Conservation (phyloP, 2,113 vertebrate genomes). For the Stegastes partitus region DNA sequence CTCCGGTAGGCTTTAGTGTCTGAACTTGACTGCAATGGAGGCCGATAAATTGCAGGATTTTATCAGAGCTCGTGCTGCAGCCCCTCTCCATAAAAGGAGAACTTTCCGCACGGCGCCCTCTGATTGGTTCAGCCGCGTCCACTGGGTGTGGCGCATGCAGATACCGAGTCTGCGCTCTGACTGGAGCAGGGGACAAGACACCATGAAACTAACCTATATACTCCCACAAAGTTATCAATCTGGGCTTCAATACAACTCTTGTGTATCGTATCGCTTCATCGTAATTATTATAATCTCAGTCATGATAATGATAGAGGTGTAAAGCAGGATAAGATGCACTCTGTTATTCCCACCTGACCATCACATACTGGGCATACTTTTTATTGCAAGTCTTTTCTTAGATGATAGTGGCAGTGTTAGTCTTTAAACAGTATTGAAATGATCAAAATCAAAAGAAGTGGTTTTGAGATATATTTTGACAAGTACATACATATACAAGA, state of each 20-base stretch:
- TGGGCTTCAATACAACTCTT: neutral
- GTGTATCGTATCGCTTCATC: too few species aligned
- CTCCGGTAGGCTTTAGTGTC: slow-evolving; percentile 38
- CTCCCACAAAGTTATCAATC: slow-evolving; percentile 15
- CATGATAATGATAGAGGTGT: too few species aligned
- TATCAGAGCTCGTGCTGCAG: slow-evolving; percentile 73
- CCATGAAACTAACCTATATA: slow-evolving; percentile 19
- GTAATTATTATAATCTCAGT: too few species aligned
- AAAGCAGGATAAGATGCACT: neutral
- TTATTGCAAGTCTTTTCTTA: too few species aligned
- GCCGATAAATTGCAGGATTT: slow-evolving; percentile 59
- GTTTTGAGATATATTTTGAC: too few species aligned
- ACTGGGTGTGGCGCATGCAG: slow-evolving; percentile 77
- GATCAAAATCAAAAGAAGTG: too few species aligned
- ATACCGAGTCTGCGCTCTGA: slow-evolving; percentile 36
- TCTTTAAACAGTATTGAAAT: too few species aligned
- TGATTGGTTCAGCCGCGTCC: slow-evolving; percentile 78
- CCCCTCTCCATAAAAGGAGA: slow-evolving; percentile 86
- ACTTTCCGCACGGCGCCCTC: slow-evolving; percentile 79
- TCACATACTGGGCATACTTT: too few species aligned
- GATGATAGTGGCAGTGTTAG: too few species aligned
- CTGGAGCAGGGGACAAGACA: neutral
- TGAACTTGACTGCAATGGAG: slow-evolving; percentile 60
- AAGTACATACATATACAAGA: too few species aligned
- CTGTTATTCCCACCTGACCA: too few species aligned